Conservation (phyloP, 2,113 vertebrate species). For the Pachycephala philippinensis region DNA sequence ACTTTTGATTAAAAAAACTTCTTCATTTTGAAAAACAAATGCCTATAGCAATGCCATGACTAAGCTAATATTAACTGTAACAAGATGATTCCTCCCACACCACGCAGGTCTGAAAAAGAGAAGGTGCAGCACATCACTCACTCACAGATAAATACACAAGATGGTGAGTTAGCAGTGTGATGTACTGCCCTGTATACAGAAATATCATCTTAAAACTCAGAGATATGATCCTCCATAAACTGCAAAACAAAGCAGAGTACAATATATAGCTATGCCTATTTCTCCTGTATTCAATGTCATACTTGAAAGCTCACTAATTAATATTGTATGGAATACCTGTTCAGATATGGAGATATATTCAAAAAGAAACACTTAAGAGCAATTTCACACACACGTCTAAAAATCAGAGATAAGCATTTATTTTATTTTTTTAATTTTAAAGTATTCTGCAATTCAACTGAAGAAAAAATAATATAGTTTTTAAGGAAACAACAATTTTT, state of each 20-base stretch:
- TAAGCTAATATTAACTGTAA: not conserved
- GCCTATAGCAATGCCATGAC: not conserved
- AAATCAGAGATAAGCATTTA: not conserved
- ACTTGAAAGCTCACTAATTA: not conserved
- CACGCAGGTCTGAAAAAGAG: not conserved
- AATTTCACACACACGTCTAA: not conserved
- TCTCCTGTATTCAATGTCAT: not conserved
- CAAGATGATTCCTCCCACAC: not conserved
- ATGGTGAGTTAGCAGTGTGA: not conserved
- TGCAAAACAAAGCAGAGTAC: not conserved
- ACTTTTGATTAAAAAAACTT: not conserved
- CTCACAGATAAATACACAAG: not conserved
- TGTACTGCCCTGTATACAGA: not conserved
- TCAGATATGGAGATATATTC: not conserved
- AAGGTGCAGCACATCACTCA: not conserved
- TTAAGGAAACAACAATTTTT: not conserved
- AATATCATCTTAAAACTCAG: not conserved
- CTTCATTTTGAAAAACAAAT: not conserved
- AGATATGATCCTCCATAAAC: not conserved
- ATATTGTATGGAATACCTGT: not conserved
- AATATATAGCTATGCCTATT: not conserved
- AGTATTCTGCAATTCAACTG: not conserved
- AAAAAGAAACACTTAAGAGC: not conserved
- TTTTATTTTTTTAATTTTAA: not conserved
- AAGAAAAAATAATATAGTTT: not conserved